Evolutionary conservation across 2,113 vertebrate genomes (phyloP).

Genomic region (Epinephelus cyanopodus): DNA sequence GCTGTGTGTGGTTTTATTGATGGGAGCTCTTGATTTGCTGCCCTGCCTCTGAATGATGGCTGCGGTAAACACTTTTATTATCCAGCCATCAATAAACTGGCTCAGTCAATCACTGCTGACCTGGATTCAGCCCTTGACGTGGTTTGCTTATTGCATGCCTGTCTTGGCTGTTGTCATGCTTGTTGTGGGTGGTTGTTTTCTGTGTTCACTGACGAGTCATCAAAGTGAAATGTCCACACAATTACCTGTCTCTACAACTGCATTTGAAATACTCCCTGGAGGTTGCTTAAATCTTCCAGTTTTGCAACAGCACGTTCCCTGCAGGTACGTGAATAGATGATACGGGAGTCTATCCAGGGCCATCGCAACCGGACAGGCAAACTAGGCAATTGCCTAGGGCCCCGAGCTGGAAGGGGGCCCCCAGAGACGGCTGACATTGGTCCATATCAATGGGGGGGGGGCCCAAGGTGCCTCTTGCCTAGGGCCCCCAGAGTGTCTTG

Average conservation of each 20-base stretch:
- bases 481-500: too few species aligned
- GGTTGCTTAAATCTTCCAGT: neutral
- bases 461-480: too few species aligned
- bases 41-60: slow-evolving; percentile 48
- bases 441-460: too few species aligned
- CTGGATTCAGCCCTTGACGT: slow-evolving; percentile 46
- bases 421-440: too few species aligned
- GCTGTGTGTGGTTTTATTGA: slow-evolving; percentile 58
- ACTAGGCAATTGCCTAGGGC: too few species aligned
- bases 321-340: neutral
- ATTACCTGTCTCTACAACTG: neutral
- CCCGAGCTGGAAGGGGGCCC: too few species aligned
- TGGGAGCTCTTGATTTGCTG: slow-evolving; percentile 49
- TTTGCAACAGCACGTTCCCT: neutral
- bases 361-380: too few species aligned
- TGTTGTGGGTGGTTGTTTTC: slow-evolving; percentile 2
- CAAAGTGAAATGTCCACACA: slow-evolving; percentile 19
- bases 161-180: slow-evolving; percentile 15
- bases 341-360: neutral
- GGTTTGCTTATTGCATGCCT: slow-evolving; percentile 1
- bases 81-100: slow-evolving; percentile 57
- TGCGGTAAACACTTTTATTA: slow-evolving; percentile 69
- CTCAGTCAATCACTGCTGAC: slow-evolving; percentile 47
- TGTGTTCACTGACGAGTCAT: slow-evolving; percentile 3
- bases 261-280: neutral